phyloP scores from a whole-genome alignment of 2,113 vertebrate species.

The Lucifuga dentata region DNA sequence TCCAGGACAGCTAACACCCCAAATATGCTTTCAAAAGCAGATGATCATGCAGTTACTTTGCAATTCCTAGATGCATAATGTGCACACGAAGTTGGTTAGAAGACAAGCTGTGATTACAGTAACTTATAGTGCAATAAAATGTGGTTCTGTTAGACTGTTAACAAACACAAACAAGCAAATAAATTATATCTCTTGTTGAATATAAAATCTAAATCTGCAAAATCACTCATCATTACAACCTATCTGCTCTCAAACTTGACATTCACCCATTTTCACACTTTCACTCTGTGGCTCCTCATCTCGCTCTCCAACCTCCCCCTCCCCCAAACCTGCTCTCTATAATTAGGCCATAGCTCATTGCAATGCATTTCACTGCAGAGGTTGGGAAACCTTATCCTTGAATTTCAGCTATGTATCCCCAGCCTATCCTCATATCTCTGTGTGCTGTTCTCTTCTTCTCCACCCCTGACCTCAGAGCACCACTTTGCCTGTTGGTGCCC shows the following conservation, averaged over 20 bases:
- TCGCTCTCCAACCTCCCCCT: conserved; percentile 37
- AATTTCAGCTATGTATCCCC: conserved; percentile 77
- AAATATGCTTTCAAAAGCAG: no score
- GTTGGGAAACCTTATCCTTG: conserved; percentile 81
- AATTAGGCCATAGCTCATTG: conserved; percentile 79
- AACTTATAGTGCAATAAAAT: no score
- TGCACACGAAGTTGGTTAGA: no score
- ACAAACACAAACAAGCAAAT: no score
- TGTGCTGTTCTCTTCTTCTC: conserved; percentile 29
- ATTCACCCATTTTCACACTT: conserved; percentile 58
- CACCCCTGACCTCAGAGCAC: conserved; percentile 45
- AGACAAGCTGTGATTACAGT: no score
- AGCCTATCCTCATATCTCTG: conserved; percentile 47
- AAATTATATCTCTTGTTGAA: no score
- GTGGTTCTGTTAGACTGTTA: no score
- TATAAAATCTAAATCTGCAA: no score
- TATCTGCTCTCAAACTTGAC: conserved; percentile 47
- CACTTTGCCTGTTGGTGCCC: conserved; percentile 31
- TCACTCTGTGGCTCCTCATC: conserved; percentile 46
- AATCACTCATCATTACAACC: conserved; percentile 16
- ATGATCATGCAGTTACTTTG: no score
- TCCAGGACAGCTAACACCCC: no score
- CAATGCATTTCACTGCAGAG: conserved; percentile 74
- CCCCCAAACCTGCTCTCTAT: conserved; percentile 59
- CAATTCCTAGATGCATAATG: no score